A percentile compares a stretch with the other conserved stretches of the same genome.
Evolutionary conservation across 1,140 invertebrate species (phyloP).

Genomic region (Brachionus paranguensis): DNA sequence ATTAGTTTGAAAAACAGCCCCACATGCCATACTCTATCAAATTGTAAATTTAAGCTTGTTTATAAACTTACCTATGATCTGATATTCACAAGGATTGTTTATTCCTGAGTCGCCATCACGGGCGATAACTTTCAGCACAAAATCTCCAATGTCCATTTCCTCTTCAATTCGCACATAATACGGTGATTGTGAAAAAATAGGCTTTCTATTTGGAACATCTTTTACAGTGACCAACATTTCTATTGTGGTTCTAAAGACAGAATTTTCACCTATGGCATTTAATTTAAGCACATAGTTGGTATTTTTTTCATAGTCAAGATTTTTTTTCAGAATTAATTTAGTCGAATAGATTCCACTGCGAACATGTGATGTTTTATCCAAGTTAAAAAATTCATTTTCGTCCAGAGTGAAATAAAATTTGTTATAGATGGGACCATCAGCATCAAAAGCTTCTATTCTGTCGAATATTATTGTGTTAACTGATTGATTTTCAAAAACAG

Average conservation of each 20-base stretch:
- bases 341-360: not conserved
- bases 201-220: slow-evolving; percentile 23
- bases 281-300: not conserved
- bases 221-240: slow-evolving; percentile 29
- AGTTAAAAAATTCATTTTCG: not conserved
- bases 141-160: not conserved
- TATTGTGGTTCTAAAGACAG: not conserved
- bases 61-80: not conserved
- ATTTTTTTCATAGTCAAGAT: slow-evolving; percentile 20
- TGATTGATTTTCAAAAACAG: not conserved
- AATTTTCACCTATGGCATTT: slow-evolving; percentile 30
- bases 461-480: not conserved
- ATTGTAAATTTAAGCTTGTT: no score
- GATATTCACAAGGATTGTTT: slow-evolving; percentile 6
- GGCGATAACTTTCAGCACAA: not conserved
- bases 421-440: slow-evolving; percentile 15
- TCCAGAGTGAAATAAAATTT: not conserved
- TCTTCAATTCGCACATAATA: slow-evolving; percentile 30
- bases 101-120: not conserved
- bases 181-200: slow-evolving; percentile 21
- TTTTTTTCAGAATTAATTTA: not conserved
- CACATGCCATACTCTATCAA: no score
- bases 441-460: slow-evolving; percentile 14
- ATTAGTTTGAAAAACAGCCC: no score
- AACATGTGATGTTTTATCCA: not conserved